Percentiles rank a stretch among this genome's conserved stretches.
These are phyloP conservation scores for Nasonia giraulti DNA, from an alignment of 1,140 invertebrate species.

Conservation along the genomic window DNA sequence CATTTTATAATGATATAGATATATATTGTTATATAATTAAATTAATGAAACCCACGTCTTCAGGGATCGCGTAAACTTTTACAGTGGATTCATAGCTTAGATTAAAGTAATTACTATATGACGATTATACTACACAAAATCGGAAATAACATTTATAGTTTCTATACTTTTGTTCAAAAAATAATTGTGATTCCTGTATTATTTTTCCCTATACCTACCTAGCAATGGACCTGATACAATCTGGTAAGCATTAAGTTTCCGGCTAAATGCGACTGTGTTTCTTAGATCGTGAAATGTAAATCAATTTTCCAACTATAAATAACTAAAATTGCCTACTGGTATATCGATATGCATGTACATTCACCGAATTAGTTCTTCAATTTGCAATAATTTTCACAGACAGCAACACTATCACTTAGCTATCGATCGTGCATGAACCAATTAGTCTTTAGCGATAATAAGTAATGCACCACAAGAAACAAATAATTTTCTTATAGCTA, in stretches of 20 bases:
- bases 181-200: slow-evolving; percentile 64
- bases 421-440: not conserved
- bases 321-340: not conserved
- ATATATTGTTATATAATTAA: no score
- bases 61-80: no score
- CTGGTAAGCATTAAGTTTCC: slow-evolving; percentile 65
- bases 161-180: slow-evolving; percentile 32
- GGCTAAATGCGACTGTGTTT: not conserved
- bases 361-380: not conserved
- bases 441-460: not conserved
- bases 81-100: no score
- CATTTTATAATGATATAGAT: no score
- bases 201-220: slow-evolving; percentile 65
- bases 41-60: no score
- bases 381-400: no score
- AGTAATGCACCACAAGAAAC: not conserved
- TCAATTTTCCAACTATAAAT: not conserved
- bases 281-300: not conserved
- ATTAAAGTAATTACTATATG: no score
- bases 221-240: slow-evolving; percentile 70
- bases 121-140: slow-evolving; percentile 25
- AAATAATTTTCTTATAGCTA: no score
- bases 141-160: slow-evolving; percentile 33
- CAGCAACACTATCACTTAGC: not conserved
- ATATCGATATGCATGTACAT: not conserved